Base-by-base conservation (phyloP, 2,888 invertebrate species). In the Tortricodes alternella region DNA sequence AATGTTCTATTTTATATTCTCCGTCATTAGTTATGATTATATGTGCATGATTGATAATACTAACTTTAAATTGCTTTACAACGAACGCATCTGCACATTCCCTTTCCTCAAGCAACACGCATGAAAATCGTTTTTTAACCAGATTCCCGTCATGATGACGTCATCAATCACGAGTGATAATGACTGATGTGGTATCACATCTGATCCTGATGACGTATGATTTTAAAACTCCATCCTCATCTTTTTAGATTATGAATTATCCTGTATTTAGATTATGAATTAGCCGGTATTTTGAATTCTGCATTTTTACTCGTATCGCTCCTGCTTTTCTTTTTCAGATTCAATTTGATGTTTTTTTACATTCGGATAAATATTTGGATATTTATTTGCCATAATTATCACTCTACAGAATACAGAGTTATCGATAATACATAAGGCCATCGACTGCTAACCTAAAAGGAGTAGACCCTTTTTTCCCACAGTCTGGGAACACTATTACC, bases 401-500 rank as follows among this genome's bases (percentile, higher is more conserved):
- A n/a, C n/a, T n/a, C n/a, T n/a, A n/a, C n/a, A n/a, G n/a, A n/a
- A n/a, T n/a, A n/a, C n/a, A n/a, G n/a, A n/a, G 9, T 0, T 27
- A 9, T 27, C 27, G 27, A 27, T 27, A 27, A 2, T 24, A 9
- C 24, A 24, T 24, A 24, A 24, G 24, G 9, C n/a, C 9, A 27
- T 27, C 27, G 27, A 27, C n/a, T 27, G 27, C 27, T 27, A n/a
- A 27, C 9, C 27, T n/a, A 27, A 9, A 3, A n/a, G n/a, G 9
- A 27, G 27, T 27, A 27, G 9, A 27, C 55, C 70, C 70, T 72
- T 70, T 67, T 70, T 61, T 68, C 66, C 72, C 73, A 70, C 72
- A 67, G 61, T 66, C 67, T 71, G 67, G 68, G 71, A 71, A 75
- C 77, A 67, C 69, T 71, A 75, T 76, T 76, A 78, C 62, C 50